Evolutionary conservation across 2,113 vertebrate species (phyloP), one percentile per base, ranked within the genome.

Genomic region (Thymallus thymallus): DNA sequence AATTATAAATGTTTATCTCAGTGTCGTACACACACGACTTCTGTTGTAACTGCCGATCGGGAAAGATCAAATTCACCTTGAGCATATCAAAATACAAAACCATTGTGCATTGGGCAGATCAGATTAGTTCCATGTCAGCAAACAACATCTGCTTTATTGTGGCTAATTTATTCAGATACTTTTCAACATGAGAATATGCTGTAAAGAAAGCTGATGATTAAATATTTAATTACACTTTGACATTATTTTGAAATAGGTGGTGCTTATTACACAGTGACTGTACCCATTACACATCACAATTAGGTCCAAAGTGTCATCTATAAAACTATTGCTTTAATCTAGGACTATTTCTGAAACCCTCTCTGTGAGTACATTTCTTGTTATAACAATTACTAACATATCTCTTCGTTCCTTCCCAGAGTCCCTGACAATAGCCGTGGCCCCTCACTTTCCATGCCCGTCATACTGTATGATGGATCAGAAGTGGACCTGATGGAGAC

Each of bases 401-500:
- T 67, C 22, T 82, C 70, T 68, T 7, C 65, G 76, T 71, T 62
- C 22, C 32, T 76, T 24, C 23, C 22, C 84, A 92, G 92, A 73
- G 72, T 80, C 12, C 84, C 71, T 81, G 82, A 67, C 61, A 85
- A 76, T 63, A 76, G 77, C 77, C 77, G 84, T 0, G 73, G 58
- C 63, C 63, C 87, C 3, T 82, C 80, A 46, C 61, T 84, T 48
- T 55, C 80, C 74, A 82, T 72, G 62, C 84, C 92, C 22, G 80
- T 87, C 61, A 80, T 89, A 64, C 77, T 83, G 73, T 94, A 93
- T 22, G 82, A 93, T 72, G 86, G 89, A 74, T 90, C 90, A 13
- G 93, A 94, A 69, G 93, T 92, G 71, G 92, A 93, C 78, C 87
- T 94, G 75, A 94, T 94, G 93, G 90, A 91, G 69, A 91, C 87